A percentile compares a stretch with the other conserved stretches of the same genome.
These are phyloP conservation scores for Lucilia cuprina DNA, from an alignment of 1,140 invertebrate genomes.

Conservation along the genomic window DNA sequence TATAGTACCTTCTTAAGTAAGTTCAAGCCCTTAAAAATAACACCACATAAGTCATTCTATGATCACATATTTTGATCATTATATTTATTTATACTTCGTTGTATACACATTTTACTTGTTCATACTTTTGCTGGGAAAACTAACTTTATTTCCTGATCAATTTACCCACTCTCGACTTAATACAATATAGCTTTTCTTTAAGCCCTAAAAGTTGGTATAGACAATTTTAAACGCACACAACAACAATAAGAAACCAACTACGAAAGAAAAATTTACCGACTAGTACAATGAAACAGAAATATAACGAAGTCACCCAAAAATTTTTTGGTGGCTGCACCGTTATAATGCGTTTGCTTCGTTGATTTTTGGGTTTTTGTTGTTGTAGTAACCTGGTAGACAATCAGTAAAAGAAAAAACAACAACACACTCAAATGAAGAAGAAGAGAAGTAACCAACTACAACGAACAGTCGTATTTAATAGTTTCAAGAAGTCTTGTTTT, in stretches of 20 bases:
- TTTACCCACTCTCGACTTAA: background rate
- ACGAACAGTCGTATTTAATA: background rate
- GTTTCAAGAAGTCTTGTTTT: background rate
- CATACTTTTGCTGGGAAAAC: too few relatives aligned
- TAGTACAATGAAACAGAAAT: too few relatives aligned
- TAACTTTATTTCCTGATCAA: background rate
- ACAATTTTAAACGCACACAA: background rate
- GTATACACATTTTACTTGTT: too few relatives aligned
- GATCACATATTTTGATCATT: too few relatives aligned
- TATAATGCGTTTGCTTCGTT: constrained; percentile 32
- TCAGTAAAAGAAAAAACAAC: background rate
- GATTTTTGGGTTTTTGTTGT: background rate
- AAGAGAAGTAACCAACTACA: background rate
- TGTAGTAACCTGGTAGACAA: background rate
- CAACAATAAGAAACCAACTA: constrained; percentile 10
- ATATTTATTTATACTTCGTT: too few relatives aligned
- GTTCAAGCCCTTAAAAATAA: too few relatives aligned
- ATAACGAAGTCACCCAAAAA: constrained; percentile 2
- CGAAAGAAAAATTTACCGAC: constrained; percentile 19
- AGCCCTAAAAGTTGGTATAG: background rate
- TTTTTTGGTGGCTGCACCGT: constrained; percentile 28
- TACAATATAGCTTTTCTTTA: background rate
- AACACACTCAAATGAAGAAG: background rate
- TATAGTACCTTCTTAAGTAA: too few relatives aligned
- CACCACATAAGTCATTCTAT: too few relatives aligned